Percentiles rank a stretch among this genome's conserved stretches.
Evolutionary conservation across 2,113 vertebrate genomes (phyloP).

Genomic region (Gulo gulo): DNA sequence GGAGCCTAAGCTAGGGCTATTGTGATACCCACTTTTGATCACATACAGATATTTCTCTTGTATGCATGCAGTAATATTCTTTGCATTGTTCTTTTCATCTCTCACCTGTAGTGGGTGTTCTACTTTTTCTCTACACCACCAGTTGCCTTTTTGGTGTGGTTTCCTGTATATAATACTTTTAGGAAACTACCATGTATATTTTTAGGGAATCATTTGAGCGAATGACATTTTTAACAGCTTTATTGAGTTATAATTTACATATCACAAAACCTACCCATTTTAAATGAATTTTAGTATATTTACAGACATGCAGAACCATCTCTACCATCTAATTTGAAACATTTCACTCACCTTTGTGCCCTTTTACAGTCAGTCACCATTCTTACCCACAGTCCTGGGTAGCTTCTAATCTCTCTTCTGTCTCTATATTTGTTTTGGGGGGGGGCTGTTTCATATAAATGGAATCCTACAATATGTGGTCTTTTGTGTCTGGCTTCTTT

Average conservation of each 20-base stretch:
- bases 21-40: neutral
- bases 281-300: neutral
- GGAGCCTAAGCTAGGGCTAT: neutral
- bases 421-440: neutral
- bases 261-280: neutral
- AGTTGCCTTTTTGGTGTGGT: neutral
- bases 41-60: neutral
- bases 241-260: neutral
- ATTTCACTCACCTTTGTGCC: neutral
- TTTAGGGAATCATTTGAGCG: conserved; percentile 6
- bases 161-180: neutral
- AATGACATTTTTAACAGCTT: conserved; percentile 11
- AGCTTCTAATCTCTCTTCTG: neutral
- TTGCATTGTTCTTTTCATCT: neutral
- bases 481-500: conserved; percentile 1
- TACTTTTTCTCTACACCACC: neutral
- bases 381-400: neutral
- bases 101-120: neutral
- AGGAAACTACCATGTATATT: neutral
- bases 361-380: neutral
- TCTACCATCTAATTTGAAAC: neutral
- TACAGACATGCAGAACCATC: neutral
- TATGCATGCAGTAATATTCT: neutral
- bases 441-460: neutral
- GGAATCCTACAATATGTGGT: neutral